These are phyloP conservation scores for Ryuthela nishihirai DNA, from an alignment of 2,888 invertebrate species.

Conservation along the genomic window DNA sequence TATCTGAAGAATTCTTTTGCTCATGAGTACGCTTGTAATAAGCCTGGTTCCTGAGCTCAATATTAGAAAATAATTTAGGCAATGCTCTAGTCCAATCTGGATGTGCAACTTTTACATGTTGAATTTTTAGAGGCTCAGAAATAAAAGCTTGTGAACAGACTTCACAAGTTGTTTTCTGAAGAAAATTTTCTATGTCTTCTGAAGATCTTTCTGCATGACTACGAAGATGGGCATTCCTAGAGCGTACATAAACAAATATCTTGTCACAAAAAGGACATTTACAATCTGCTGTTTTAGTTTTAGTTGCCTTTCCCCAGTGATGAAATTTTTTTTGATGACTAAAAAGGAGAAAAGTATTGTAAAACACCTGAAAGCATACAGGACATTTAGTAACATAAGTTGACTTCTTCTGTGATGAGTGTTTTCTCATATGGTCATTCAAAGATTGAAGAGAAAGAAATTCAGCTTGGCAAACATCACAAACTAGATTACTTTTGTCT, in stretches of 20 bases:
- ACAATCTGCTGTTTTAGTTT: constrained; percentile 7
- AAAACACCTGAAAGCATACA: constrained; percentile 23
- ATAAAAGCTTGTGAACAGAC: constrained; percentile 24
- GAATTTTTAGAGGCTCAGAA: constrained; percentile 10
- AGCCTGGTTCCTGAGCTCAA: neutral
- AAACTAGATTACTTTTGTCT: too few species aligned
- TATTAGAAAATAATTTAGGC: neutral
- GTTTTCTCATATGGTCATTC: too few species aligned
- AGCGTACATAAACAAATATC: constrained; percentile 15
- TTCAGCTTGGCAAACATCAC: too few species aligned
- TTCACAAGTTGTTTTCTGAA: constrained; percentile 25
- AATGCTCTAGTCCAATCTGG: neutral
- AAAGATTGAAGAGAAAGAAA: too few species aligned
- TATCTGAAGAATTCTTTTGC: too few species aligned
- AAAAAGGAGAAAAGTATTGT: constrained; percentile 13
- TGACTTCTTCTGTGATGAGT: neutral
- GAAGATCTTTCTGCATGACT: constrained; percentile 18
- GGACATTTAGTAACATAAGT: constrained; percentile 10
- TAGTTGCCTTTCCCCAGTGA: constrained; percentile 35
- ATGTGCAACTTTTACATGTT: constrained; percentile 21
- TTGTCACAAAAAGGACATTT: constrained; percentile 34
- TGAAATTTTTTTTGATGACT: constrained; percentile 22
- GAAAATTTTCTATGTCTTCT: constrained; percentile 15
- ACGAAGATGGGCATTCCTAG: constrained; percentile 25
- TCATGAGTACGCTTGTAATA: neutral